A percentile compares a stretch with the other conserved stretches of the same genome.
Conservation (phyloP, 2,113 vertebrate genomes). For the Malurus melanocephalus region DNA sequence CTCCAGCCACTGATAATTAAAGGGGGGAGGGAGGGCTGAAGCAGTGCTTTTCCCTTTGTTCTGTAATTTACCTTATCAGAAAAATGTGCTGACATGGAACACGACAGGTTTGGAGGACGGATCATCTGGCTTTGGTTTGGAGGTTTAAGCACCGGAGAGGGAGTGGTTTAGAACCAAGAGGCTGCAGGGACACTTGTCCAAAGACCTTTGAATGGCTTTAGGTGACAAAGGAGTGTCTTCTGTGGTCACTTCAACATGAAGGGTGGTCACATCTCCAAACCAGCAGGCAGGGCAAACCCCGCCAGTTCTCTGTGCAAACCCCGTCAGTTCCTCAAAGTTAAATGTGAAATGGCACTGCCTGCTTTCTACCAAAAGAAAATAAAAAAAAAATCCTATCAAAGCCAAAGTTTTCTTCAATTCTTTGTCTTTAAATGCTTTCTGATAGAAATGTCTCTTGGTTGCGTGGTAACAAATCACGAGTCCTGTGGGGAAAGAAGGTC, state of each 20-base stretch:
- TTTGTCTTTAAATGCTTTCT: background rate
- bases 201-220: background rate
- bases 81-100: background rate
- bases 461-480: background rate
- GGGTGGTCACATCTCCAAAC: background rate
- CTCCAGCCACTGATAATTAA: constrained; percentile 37
- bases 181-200: background rate
- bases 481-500: background rate
- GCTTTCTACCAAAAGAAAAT: background rate
- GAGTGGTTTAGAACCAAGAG: background rate
- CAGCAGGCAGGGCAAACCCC: background rate
- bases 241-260: background rate
- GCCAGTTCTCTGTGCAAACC: too few species aligned
- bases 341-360: background rate
- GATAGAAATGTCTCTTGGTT: background rate
- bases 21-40: background rate
- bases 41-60: constrained; percentile 6
- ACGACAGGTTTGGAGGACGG: background rate
- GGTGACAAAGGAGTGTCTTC: background rate
- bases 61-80: constrained; percentile 37
- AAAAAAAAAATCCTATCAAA: background rate
- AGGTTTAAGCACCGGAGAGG: background rate
- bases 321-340: accelerated
- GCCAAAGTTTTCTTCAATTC: background rate
- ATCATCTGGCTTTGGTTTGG: constrained; percentile 6